These are phyloP conservation scores for Callyntrura guangdongensis DNA, from an alignment of 2,888 invertebrate species.

Conservation along the genomic window DNA sequence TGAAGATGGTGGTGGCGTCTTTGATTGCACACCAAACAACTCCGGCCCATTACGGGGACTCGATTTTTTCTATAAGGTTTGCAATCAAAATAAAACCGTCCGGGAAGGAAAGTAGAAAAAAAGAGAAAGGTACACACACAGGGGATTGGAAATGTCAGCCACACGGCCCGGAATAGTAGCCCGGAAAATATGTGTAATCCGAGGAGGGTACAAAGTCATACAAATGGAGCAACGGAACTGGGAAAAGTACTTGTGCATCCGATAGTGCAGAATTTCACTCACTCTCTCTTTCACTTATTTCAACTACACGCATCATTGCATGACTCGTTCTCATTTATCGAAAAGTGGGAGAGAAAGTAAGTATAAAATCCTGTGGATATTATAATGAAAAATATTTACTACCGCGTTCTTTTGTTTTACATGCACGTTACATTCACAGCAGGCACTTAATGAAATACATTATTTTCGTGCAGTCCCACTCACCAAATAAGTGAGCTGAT, in stretches of 20 bases:
- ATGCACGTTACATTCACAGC: conserved; percentile 13
- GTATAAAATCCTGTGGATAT: not conserved
- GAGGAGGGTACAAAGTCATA: not conserved
- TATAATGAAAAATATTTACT: conserved; percentile 54
- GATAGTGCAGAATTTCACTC: not conserved
- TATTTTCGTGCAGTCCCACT: not conserved
- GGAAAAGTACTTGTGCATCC: not conserved
- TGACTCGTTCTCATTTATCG: conserved; percentile 47
- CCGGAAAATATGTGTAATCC: not conserved
- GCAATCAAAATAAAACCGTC: not conserved
- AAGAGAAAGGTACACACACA: conserved; percentile 10
- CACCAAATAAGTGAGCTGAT: conserved; percentile 4
- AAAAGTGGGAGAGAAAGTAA: not conserved
- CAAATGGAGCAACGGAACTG: not conserved
- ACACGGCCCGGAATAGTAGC: not conserved
- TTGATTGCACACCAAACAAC: conserved; percentile 3
- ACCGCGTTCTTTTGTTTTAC: conserved; percentile 23
- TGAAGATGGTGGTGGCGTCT: conserved; percentile 25
- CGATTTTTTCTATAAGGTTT: not conserved
- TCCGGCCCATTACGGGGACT: not conserved
- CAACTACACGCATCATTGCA: conserved; percentile 68
- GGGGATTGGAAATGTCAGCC: not conserved
- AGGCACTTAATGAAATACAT: conserved; percentile 34
- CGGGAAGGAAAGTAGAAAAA: not conserved
- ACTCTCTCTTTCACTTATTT: conserved; percentile 23